A percentile compares a stretch with the other conserved stretches of the same genome.
Evolutionary conservation across 2,113 vertebrate genomes (phyloP).

Genomic region (Elephas maximus): DNA sequence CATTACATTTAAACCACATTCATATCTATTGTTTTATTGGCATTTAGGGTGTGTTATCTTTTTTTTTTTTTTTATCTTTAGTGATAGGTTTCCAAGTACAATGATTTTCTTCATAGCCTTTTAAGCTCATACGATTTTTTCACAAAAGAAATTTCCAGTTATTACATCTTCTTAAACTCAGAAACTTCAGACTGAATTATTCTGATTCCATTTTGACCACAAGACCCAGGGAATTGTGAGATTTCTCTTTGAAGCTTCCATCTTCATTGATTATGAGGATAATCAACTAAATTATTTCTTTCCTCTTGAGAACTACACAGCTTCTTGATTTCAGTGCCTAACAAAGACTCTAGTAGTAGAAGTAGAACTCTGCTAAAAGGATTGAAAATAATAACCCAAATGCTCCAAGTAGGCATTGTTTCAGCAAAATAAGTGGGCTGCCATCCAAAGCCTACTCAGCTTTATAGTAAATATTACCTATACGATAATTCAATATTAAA

Average conservation of each 20-base stretch:
- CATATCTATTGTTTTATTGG: not conserved
- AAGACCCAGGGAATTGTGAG: slow-evolving; percentile 46
- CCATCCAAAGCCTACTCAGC: not conserved
- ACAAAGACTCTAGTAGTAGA: slow-evolving; percentile 44
- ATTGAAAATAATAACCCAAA: slow-evolving; percentile 11
- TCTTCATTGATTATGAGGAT: slow-evolving; percentile 75
- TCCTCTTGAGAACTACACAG: slow-evolving; percentile 44
- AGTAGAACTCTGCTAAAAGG: slow-evolving; percentile 47
- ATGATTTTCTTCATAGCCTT: slow-evolving; percentile 71
- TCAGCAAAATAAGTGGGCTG: slow-evolving; percentile 53
- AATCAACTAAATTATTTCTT: slow-evolving; percentile 74
- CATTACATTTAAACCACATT: not conserved
- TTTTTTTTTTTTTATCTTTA: slow-evolving; percentile 7
- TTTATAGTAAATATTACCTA: slow-evolving; percentile 34
- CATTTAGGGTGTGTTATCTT: not conserved
- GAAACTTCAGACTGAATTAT: slow-evolving; percentile 82
- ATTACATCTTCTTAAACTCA: slow-evolving; percentile 81
- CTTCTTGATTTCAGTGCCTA: slow-evolving; percentile 67
- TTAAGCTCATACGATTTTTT: slow-evolving; percentile 76
- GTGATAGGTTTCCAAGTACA: slow-evolving; percentile 70
- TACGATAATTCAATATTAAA: slow-evolving; percentile 30
- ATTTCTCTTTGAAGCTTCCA: slow-evolving; percentile 48
- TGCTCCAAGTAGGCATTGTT: slow-evolving; percentile 4
- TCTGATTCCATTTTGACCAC: slow-evolving; percentile 75
- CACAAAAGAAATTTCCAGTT: slow-evolving; percentile 67